These are phyloP conservation scores for Nettapus auritus DNA, from an alignment of 2,113 vertebrate genomes.

Conservation along the genomic window DNA sequence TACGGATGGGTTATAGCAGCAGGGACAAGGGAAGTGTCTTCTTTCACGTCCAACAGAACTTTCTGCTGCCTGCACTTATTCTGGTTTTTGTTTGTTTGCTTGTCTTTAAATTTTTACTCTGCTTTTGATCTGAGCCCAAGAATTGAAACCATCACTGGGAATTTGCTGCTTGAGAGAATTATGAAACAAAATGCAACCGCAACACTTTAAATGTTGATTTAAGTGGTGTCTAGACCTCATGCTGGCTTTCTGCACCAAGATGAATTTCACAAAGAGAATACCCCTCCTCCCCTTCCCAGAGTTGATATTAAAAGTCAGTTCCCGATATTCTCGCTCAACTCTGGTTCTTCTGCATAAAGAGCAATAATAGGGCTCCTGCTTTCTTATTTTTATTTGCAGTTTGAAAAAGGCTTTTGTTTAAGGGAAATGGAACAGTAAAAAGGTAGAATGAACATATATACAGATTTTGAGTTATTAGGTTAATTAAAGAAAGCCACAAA, in stretches of 20 bases:
- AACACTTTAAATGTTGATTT: constrained; percentile 59
- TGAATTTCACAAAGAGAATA: constrained; percentile 15
- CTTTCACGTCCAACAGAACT: background rate
- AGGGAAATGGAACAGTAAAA: background rate
- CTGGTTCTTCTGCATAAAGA: background rate
- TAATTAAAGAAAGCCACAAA: constrained; percentile 11
- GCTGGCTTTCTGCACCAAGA: constrained; percentile 35
- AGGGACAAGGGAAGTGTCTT: background rate
- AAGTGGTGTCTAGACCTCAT: constrained; percentile 53
- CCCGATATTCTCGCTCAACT: background rate
- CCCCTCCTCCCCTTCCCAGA: background rate
- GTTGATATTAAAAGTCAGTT: constrained; percentile 20
- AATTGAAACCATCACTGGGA: constrained; percentile 50
- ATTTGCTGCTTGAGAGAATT: constrained; percentile 29
- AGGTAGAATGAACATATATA: background rate
- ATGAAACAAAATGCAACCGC: constrained; percentile 45
- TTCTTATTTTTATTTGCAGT: background rate
- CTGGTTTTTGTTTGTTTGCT: constrained; percentile 30
- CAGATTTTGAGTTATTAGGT: background rate
- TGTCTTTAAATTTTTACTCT: constrained; percentile 49
- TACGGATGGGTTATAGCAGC: background rate
- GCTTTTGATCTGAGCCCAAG: constrained; percentile 49
- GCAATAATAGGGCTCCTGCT: background rate
- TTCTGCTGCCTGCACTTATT: constrained; percentile 1
- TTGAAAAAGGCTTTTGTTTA: background rate